Base-by-base conservation (phyloP, 2,888 invertebrate genomes). In the Drosophila tripunctata region DNA sequence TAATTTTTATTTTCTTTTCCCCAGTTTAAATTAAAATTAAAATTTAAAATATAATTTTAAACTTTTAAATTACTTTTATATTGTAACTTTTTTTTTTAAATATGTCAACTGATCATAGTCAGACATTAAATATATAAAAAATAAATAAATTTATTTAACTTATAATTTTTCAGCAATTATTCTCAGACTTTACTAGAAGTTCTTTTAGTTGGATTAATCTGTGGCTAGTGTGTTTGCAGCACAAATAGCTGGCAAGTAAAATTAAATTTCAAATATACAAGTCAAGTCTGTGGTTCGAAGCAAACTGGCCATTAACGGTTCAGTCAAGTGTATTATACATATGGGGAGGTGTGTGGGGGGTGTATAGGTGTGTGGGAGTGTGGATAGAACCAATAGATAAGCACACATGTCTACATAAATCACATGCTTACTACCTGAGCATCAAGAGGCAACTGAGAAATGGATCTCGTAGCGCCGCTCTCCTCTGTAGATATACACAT, bases 361-460 rank as follows among this genome's bases (percentile, higher is more conserved):
- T 33, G 62, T 33, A 35, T 21, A 21, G 21, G 27, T 27, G 27
- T 10, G 0, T 10, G 27, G 52, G 55, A 66, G 41, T 58, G 48
- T 61, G 60, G 74, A 76, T 70, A 67, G 47, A 60, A 64, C 61
- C 61, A 67, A 75, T 78, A 72, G 74, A 83, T 72, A 80, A 47
- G 43, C 61, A 51, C 44, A 57, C 54, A 44, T 41, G 55, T 54
- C 56, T 22, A 63, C 80, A 81, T 85, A 79, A 81, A 85, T 85
- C 85, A 81, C 77, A 50, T 72, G 75, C 43, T n/a, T n/a, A n/a
- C n/a, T 52, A 67, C 67, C 81, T 72, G 68, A 21, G 44, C 40
- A 6, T 44, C 2, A 27, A 1, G n/a, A 8, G 21, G 21, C 8
- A 12, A 19, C 27, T 15, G 40, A 31, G 19, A 19, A 40, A 38